Percentiles rank a stretch among this genome's conserved stretches.
phyloP scores from a whole-genome alignment of 2,113 vertebrate species.

The Hepsetus odoe region DNA sequence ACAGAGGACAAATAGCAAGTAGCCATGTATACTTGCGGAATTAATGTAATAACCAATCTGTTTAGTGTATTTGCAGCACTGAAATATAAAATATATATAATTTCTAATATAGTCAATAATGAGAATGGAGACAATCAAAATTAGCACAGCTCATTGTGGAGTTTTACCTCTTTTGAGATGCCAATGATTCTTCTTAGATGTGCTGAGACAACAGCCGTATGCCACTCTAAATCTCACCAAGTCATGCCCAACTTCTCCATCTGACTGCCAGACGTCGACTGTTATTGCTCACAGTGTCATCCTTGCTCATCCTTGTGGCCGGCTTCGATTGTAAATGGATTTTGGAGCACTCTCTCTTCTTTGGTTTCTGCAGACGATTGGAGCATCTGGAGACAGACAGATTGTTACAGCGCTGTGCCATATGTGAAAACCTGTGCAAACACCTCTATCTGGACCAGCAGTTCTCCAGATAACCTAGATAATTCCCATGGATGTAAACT shows the following conservation, averaged over 20 bases:
- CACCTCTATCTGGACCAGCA: background rate
- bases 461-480: background rate
- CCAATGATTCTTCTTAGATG: slow-evolving; percentile 4
- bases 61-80: no score
- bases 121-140: background rate
- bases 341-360: slow-evolving; percentile 62
- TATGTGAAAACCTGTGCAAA: slow-evolving; percentile 44
- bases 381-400: slow-evolving; percentile 49
- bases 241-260: slow-evolving; percentile 23
- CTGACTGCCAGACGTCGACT: slow-evolving; percentile 44
- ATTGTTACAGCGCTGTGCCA: slow-evolving; percentile 44
- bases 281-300: slow-evolving; percentile 31
- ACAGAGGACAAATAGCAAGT: no score
- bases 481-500: background rate
- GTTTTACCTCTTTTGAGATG: slow-evolving; percentile 21
- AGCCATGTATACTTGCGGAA: no score
- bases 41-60: no score
- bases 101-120: background rate
- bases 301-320: slow-evolving; percentile 72
- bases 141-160: background rate
- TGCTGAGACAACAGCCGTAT: background rate
- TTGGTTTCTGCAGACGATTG: slow-evolving; percentile 60
- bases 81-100: no score
- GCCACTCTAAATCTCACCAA: background rate
- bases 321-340: slow-evolving; percentile 62